Base-by-base conservation (phyloP, 2,113 vertebrate genomes). In the Urocolius indicus region DNA sequence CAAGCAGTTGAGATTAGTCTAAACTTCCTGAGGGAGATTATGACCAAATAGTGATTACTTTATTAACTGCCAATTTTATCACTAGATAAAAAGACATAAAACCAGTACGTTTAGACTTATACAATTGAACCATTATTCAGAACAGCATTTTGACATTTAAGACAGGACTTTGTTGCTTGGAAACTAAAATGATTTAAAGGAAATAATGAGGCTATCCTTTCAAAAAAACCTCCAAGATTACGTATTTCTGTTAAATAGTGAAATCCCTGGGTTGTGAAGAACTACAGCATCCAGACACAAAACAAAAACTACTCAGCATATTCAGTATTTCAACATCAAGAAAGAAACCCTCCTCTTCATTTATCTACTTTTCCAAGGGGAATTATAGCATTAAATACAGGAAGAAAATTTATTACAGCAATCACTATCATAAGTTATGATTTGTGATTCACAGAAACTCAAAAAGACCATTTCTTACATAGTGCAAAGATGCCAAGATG, bases 1-100 rank as follows among this genome's bases (percentile, higher is more conserved):
- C 72, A 76, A 93, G 86, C 55, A 79, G 29, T 29, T 66, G 80
- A 93, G 41, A 94, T 91, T 67, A 88, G n/a, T 76, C 82, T 81
- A 30, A 79, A 84, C 41, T 90, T 90, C 62, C 67, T 55, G 38
- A 93, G 29, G 32, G 45, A 89, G 41, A 66, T 73, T 87, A 87
- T 52, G 20, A 69, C 9, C 8, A 94, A 92, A 71, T 6, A 84
- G 55, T 24, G 49, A 87, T 78, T 84, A 68, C 32, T 75, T 92
- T 69, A 87, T 32, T 69, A 54, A 80, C 21, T 57, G 55, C 11
- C 34, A 79, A 63, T 78, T 92, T 82, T 75, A 90, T 58, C 58
- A 65, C n/a, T 59, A 90, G 34, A 55, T 32, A 57, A 72, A 87
- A 20, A 75, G 67, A 84, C 21, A 32, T 4, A 58, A 82, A 81